These are phyloP conservation scores for Dicyrtoma fusca DNA, from an alignment of 2,888 invertebrate species.

Conservation along the genomic window DNA sequence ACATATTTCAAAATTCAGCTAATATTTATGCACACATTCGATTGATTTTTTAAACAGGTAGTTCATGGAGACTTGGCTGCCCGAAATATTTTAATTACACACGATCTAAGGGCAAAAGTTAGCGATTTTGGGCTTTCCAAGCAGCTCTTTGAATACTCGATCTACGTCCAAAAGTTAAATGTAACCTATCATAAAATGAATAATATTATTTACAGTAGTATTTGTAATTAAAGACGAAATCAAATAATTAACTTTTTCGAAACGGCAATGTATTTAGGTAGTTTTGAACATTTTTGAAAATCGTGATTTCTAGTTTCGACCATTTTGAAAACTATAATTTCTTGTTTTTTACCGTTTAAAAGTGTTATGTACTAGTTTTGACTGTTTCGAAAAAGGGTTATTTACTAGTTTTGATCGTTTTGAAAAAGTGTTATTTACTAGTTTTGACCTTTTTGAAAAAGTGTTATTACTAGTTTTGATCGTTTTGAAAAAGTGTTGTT, in stretches of 20 bases:
- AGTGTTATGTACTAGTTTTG: too few species aligned
- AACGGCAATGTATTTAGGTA: neutral
- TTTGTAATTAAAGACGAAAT: too few species aligned
- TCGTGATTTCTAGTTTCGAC: neutral
- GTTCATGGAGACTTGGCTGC: conserved; percentile 38
- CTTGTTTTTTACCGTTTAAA: too few species aligned
- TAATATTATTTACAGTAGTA: too few species aligned
- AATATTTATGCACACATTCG: neutral
- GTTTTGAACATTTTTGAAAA: too few species aligned
- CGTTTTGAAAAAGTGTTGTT: neutral
- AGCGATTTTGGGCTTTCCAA: conserved; percentile 45
- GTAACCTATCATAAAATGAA: neutral
- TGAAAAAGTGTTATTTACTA: too few species aligned
- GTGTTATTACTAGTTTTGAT: too few species aligned
- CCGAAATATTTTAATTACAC: conserved; percentile 42
- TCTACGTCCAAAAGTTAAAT: conserved; percentile 38
- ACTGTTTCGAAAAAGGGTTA: neutral
- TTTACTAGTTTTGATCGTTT: too few species aligned
- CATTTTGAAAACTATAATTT: too few species aligned
- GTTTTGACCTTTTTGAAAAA: too few species aligned
- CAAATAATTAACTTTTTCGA: neutral
- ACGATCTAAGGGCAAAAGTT: conserved; percentile 38
- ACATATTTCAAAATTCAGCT: neutral
- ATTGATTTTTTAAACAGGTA: neutral
- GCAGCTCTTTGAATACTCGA: conserved; percentile 44